phyloP scores from a whole-genome alignment of 2,797 vertebrate species.

The Pterois miles region DNA sequence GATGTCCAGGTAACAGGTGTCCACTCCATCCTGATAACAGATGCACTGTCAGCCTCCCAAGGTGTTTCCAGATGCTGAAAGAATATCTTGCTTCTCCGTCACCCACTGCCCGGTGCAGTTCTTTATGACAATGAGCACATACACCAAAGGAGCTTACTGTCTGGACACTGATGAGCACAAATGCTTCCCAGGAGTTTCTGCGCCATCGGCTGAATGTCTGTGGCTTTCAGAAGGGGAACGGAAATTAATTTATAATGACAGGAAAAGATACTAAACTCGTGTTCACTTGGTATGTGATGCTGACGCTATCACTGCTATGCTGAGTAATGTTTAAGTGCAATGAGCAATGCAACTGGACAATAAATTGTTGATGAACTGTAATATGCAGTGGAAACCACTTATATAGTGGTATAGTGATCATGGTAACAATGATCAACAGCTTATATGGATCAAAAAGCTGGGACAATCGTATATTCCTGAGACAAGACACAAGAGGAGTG shows the following conservation, averaged over 20 bases:
- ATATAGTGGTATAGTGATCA: too few relatives aligned
- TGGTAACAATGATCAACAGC: too few relatives aligned
- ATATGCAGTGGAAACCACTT: background rate
- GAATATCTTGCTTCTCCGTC: slow-evolving; percentile 20
- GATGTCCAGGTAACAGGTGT: slow-evolving; percentile 46
- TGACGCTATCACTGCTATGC: background rate
- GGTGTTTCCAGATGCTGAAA: slow-evolving; percentile 14
- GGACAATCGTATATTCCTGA: too few relatives aligned
- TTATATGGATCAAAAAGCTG: background rate
- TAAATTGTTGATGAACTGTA: background rate
- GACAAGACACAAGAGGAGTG: too few relatives aligned
- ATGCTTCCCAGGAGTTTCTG: slow-evolving; percentile 8
- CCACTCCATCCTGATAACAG: slow-evolving; percentile 42
- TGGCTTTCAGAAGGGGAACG: background rate
- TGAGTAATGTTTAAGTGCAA: background rate
- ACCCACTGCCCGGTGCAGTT: slow-evolving; percentile 1
- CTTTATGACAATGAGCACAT: slow-evolving; percentile 17
- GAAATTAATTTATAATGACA: slow-evolving; percentile 15
- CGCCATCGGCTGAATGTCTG: slow-evolving; percentile 11
- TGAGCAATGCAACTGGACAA: background rate
- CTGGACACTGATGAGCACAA: background rate
- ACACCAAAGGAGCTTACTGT: background rate
- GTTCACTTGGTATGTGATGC: background rate
- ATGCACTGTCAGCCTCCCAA: slow-evolving; percentile 32
- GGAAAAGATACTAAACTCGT: slow-evolving; percentile 3